Evolutionary conservation across 1,140 invertebrate genomes (phyloP).

Genomic region (Drosophila quadrilineata): DNA sequence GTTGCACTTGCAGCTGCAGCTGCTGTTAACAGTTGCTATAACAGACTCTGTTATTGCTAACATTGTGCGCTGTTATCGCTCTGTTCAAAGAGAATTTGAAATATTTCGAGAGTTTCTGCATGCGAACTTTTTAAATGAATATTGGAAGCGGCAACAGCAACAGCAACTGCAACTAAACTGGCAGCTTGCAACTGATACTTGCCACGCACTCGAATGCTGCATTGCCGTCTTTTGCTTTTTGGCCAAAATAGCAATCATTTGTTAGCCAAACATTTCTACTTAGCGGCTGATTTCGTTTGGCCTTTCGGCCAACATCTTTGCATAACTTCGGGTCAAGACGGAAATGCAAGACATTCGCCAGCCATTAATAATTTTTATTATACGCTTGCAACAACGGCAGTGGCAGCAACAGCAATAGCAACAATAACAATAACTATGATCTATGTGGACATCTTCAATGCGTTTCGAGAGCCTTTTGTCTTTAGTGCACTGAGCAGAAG

Average conservation of each 20-base stretch:
- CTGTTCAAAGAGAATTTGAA: conserved; percentile 15
- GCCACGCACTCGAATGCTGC: conserved; percentile 40
- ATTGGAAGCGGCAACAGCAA: conserved; percentile 9
- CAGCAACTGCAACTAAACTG: too few relatives aligned
- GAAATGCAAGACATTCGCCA: conserved; percentile 67
- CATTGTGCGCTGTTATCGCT: conserved; percentile 1
- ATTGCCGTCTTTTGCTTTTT: conserved; percentile 15
- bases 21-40: conserved; percentile 11
- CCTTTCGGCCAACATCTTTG: conserved; percentile 74
- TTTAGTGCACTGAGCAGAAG: conserved; percentile 38
- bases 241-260: conserved; percentile 67
- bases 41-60: conserved; percentile 5
- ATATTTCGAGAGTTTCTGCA: conserved; percentile 11
- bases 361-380: conserved; percentile 67
- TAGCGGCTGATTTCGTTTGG: conserved; percentile 71
- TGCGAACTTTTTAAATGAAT: conserved; percentile 68
- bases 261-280: conserved; percentile 71
- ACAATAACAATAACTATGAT: conserved; percentile 3
- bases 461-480: conserved; percentile 64
- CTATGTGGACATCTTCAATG: conserved; percentile 55
- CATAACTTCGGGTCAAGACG: conserved; percentile 77
- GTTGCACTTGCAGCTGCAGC: conserved; percentile 53
- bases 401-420: background rate
- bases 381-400: conserved; percentile 16
- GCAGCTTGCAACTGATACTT: conserved; percentile 15